Base-by-base conservation (phyloP, 2,888 invertebrate species). In the Beris chalybata region DNA sequence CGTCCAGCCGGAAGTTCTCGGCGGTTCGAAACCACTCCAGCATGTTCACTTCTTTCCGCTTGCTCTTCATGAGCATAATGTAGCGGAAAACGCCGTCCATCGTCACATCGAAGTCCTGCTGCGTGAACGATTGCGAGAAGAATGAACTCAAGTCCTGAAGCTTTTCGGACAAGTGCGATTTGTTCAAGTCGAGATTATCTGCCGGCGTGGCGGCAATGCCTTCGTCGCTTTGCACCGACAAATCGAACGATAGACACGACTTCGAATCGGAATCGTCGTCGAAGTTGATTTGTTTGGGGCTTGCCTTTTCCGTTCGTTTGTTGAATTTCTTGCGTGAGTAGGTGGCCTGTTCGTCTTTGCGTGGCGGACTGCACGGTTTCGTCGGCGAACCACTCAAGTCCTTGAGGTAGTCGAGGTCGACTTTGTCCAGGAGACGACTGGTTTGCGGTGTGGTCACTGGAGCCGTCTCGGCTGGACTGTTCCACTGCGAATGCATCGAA, bases 181-280 rank as follows among this genome's bases (percentile, higher is more conserved):
- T 64, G 30, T 66, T 64, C n/a, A 68, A 48, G 15, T 59, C 66
- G 22, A 64, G 22, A 29, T 47, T 30, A 50, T 57, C 64, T 13
- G 54, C 9, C 1, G 58, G 63, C 4, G 55, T 66, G 11, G 5
- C 47, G 5, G 58, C 57, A 3, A 30, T 44, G 6, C 13, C 57
- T 4, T 30, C 66, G 38, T 53, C 52, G n/a, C 15, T 54, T 43
- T 68, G 68, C 44, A 50, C 5, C 4, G 68, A 68, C 9, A 66
- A 29, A 5, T 66, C 68, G 7, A 66, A 66, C 9, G 57, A 45
- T 1, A 63, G n/a, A 15, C 65, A 65, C 4, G 68, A 66, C 6
- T 66, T 58, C 1, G 68, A 66, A 32, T 68, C 68, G 2, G 64
- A 67, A n/a, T 68, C 68, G 9, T 67, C 67, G 22, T 53, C 65